These are phyloP conservation scores for Caenorhabditis afra DNA, from an alignment of 2,888 invertebrate genomes.

Conservation along the genomic window DNA sequence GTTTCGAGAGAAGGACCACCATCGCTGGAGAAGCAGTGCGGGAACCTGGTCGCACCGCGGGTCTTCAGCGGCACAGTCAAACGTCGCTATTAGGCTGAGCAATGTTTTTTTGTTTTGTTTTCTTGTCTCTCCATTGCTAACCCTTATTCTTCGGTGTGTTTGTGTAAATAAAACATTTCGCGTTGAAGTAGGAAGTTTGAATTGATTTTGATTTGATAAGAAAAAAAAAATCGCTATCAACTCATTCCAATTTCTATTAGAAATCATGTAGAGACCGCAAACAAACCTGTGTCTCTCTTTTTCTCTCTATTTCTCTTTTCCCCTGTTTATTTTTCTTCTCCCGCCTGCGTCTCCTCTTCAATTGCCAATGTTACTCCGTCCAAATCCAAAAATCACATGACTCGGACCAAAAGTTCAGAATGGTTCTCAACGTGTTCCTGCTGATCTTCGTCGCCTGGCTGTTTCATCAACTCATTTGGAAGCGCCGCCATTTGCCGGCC, in stretches of 20 bases:
- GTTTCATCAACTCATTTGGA: slow-evolving; percentile 62
- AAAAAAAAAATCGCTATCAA: no score
- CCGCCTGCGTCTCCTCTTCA: neutral
- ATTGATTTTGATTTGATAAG: no score
- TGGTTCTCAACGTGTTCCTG: slow-evolving; percentile 44
- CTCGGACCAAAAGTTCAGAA: neutral
- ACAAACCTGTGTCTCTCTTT: no score
- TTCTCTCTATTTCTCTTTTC: no score
- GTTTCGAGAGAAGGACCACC: slow-evolving; percentile 15
- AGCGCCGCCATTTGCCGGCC: slow-evolving; percentile 58
- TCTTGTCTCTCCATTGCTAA: neutral
- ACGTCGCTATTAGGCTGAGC: neutral
- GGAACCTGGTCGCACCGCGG: slow-evolving; percentile 10
- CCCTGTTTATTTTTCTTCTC: no score
- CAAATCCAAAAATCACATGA: neutral
- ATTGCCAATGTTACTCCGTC: no score
- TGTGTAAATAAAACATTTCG: neutral
- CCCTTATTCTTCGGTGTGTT: neutral
- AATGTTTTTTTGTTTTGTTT: neutral
- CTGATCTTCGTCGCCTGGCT: slow-evolving; percentile 35
- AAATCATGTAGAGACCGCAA: no score
- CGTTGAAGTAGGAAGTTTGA: no score
- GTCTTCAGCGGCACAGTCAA: slow-evolving; percentile 1
- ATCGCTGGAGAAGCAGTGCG: slow-evolving; percentile 24
- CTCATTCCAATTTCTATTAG: no score